These are phyloP conservation scores for Pyrrhosoma nymphula DNA, from an alignment of 2,888 invertebrate genomes.

Conservation along the genomic window DNA sequence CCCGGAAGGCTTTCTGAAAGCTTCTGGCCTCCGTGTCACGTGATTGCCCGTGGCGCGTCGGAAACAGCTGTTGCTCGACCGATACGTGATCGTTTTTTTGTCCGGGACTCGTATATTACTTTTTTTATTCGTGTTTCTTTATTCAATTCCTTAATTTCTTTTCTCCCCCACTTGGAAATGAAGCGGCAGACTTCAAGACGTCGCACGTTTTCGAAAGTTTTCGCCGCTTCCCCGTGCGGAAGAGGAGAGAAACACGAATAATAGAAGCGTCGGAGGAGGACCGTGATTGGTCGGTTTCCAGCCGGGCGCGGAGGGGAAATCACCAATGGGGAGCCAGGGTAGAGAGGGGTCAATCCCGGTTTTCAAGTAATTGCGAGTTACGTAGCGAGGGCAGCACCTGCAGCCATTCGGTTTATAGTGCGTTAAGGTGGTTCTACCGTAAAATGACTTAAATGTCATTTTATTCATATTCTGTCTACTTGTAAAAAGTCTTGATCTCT, in stretches of 20 bases:
- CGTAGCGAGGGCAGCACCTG: not conserved
- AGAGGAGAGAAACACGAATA: not conserved
- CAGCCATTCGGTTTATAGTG: no score
- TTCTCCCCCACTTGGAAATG: not conserved
- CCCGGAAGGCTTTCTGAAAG: not conserved
- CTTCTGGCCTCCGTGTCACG: not conserved
- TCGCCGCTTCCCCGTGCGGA: not conserved
- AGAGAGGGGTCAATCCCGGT: not conserved
- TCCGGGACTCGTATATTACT: not conserved
- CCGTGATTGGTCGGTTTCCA: not conserved
- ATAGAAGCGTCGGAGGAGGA: not conserved
- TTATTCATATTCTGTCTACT: no score
- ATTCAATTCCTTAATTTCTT: not conserved
- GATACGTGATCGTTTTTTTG: not conserved
- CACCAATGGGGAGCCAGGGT: not conserved
- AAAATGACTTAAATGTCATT: no score
- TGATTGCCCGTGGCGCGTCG: not conserved
- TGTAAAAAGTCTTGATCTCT: no score
- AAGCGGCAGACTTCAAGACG: not conserved
- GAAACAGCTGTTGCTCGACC: conserved; percentile 1
- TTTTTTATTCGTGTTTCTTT: not conserved
- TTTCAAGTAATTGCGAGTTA: not conserved
- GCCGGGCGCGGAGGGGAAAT: not conserved
- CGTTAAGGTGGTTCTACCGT: no score
- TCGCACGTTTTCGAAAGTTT: not conserved